phyloP scores from a whole-genome alignment of 2,113 vertebrate genomes.

The Laticauda colubrina region DNA sequence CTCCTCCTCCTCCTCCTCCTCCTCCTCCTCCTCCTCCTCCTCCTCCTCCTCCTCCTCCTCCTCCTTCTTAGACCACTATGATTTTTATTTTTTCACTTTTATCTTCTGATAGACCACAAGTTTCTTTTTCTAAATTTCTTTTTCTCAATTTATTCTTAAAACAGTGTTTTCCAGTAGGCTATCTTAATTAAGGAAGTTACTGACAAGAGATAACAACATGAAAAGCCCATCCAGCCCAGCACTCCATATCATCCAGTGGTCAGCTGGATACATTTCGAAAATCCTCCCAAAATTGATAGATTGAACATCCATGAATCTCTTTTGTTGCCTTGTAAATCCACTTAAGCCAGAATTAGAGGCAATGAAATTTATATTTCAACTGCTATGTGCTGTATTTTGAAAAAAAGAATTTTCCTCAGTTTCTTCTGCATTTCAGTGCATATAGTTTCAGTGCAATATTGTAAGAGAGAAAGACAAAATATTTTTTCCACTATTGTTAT shows the following conservation, averaged over 20 bases:
- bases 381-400: background rate
- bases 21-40: too few relatives aligned
- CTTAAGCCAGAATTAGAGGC: background rate
- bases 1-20: too few relatives aligned
- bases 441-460: background rate
- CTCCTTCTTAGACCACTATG: background rate
- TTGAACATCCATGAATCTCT: background rate
- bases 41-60: too few relatives aligned
- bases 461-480: background rate
- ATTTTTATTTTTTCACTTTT: background rate
- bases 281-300: background rate
- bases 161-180: background rate
- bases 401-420: background rate
- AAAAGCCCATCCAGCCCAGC: background rate
- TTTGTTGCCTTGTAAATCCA: background rate
- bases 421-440: background rate
- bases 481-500: background rate
- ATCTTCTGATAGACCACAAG: background rate
- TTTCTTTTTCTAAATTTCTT: too few relatives aligned
- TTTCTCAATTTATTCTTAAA: background rate
- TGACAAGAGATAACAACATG: rapidly evolving
- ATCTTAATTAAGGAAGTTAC: background rate
- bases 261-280: background rate
- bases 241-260: background rate
- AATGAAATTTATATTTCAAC: background rate